These are phyloP conservation scores for Lampris incognitus DNA, from an alignment of 2,113 vertebrate species.

Conservation along the genomic window DNA sequence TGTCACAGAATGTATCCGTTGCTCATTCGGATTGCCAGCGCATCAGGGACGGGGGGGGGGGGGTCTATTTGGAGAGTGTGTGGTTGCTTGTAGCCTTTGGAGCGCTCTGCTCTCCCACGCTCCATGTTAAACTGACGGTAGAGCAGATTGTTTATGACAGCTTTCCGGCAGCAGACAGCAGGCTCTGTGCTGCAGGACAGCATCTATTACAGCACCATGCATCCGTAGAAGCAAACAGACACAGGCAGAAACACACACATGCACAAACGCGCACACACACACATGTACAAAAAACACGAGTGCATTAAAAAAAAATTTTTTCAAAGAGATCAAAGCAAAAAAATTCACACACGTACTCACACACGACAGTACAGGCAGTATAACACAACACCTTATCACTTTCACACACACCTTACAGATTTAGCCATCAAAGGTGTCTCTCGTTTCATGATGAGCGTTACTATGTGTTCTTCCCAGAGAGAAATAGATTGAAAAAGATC, in stretches of 20 bases:
- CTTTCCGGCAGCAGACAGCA: conserved; percentile 73
- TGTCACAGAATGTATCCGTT: conserved; percentile 59
- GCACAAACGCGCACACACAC: neutral
- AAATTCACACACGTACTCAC: conserved; percentile 57
- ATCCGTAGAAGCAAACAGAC: conserved; percentile 30
- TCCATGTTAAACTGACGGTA: conserved; percentile 74
- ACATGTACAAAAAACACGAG: conserved; percentile 2
- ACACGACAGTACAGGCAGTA: conserved; percentile 36
- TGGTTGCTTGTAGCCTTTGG: conserved; percentile 67
- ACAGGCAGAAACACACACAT: conserved; percentile 1
- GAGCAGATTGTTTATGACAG: conserved; percentile 83
- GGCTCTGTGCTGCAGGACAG: conserved; percentile 72
- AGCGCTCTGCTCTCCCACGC: conserved; percentile 72
- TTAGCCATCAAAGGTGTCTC: conserved; percentile 33
- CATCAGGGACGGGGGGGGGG: conserved; percentile 71
- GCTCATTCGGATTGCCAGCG: conserved; percentile 62
- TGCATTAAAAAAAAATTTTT: conserved; percentile 30
- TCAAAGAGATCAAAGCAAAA: conserved; percentile 63
- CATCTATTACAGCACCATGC: conserved; percentile 66
- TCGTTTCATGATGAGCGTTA: conserved; percentile 18
- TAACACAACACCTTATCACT: conserved; percentile 50
- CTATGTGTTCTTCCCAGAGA: conserved; percentile 27
- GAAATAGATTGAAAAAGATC: conserved; percentile 31
- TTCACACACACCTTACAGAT: conserved; percentile 41
- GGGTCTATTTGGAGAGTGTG: conserved; percentile 69